Evolutionary conservation across 2,888 invertebrate species (phyloP).

Genomic region (Caenorhabditis sp.): DNA sequence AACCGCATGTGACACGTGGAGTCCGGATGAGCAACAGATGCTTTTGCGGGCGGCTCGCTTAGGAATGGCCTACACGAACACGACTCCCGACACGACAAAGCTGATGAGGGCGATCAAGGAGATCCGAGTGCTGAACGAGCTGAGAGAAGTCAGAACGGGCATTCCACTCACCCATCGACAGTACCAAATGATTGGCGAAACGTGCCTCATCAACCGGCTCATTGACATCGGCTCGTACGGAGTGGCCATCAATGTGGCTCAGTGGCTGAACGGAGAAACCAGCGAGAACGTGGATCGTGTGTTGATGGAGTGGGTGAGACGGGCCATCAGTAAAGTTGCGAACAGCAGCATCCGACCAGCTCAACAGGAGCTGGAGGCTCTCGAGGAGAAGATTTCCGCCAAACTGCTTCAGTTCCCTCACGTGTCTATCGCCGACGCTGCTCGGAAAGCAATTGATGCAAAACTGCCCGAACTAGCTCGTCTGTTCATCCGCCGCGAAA

Average conservation of each 20-base stretch:
- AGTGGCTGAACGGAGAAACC: constrained; percentile 62
- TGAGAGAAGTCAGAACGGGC: constrained; percentile 54
- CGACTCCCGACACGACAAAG: constrained; percentile 54
- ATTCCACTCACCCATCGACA: constrained; percentile 65
- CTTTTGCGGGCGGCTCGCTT: constrained; percentile 62
- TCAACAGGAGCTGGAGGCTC: constrained; percentile 46
- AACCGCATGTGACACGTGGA: constrained; percentile 54
- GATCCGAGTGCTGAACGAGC: constrained; percentile 65
- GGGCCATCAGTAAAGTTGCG: constrained; percentile 52
- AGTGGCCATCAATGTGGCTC: constrained; percentile 59
- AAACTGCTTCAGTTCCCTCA: constrained; percentile 65
- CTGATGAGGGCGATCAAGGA: constrained; percentile 59
- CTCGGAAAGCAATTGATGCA: constrained; percentile 61
- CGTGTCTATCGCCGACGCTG: constrained; percentile 69
- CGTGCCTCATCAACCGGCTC: constrained; percentile 60
- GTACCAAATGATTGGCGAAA: constrained; percentile 52
- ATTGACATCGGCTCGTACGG: constrained; percentile 64
- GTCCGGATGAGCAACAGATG: constrained; percentile 52
- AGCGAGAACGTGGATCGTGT: constrained; percentile 63
- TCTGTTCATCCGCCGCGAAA: constrained; percentile 64
- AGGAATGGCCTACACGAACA: constrained; percentile 63
- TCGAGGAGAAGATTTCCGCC: constrained; percentile 62
- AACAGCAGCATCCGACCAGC: constrained; percentile 46
- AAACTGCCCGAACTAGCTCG: constrained; percentile 63
- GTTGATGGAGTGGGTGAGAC: constrained; percentile 65